Base-by-base conservation (phyloP, 2,113 vertebrate species). In the Pardalotus punctatus region DNA sequence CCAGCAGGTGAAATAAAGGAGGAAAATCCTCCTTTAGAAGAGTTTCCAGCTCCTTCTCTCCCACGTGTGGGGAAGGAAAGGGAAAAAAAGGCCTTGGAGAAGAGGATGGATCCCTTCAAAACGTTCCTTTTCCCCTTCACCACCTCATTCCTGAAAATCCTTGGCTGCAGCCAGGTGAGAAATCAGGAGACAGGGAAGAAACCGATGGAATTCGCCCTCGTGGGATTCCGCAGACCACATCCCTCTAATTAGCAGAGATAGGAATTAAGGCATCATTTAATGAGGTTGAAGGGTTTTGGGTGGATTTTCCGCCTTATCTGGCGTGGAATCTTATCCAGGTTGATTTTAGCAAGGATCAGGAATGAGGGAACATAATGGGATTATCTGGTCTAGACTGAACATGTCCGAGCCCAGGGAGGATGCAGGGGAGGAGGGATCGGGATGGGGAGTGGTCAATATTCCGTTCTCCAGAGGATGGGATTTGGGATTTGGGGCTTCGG, bases 251-350 rank as follows among this genome's bases (percentile, higher is more conserved):
- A 82, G 47, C 33, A 83, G 81, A 82, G 79, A 73, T 24, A 77
- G 60, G 54, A 77, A 56, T 93, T 43, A 73, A 82, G 62, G 56
- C 24, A 51, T 90, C 27, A 1, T 77, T 96, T 85, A 50, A 85
- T 6, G 60, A 80, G 73, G 66, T 82, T 70, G 45, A 11, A 33
- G 0, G 14, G 25, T 28, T 69, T 82, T 6, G 16, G 7, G 17
- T 33, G 88, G 73, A 82, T 93, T 96, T 94, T 94, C 91, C 11
- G 20, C 90, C 45, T 80, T 82, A 73, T 91, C 90, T 96, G 81
- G 13, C 17, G 0, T 13, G 51, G 74, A 90, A 94, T 93, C 92
- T 82, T 24, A 88, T 58, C 62, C 85, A 29, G 54, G 66, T 4
- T 73, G 90, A 77, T 88, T 73, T 65, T 51, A 93, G 47, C 81